A percentile compares a stretch with the other conserved stretches of the same genome.
Evolutionary conservation across 2,888 invertebrate genomes (phyloP).

Genomic region (Tetranychus truncatus): DNA sequence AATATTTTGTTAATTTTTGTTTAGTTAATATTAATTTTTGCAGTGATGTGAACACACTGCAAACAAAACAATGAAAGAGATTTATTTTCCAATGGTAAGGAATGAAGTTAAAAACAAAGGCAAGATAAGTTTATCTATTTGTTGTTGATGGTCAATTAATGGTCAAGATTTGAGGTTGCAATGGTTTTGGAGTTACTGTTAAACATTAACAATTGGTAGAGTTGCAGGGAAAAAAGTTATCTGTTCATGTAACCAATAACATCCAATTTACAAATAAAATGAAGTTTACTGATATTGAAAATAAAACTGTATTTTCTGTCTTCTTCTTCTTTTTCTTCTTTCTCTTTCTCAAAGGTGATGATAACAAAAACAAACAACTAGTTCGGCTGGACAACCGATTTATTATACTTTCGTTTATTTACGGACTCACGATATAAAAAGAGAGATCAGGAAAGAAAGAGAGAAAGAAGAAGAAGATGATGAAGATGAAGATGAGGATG

Average conservation of each 20-base stretch:
- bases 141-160: neutral
- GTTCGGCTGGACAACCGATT: neutral
- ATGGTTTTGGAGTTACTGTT: too few relatives aligned
- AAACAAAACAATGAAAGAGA: neutral
- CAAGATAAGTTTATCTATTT: neutral
- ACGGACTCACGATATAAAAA: neutral
- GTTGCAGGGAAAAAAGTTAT: neutral
- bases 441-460: slow-evolving; percentile 5
- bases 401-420: neutral
- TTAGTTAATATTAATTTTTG: too few relatives aligned
- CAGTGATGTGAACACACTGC: too few relatives aligned
- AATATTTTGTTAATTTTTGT: neutral
- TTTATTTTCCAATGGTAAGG: neutral
- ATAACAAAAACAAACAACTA: neutral
- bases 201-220: neutral
- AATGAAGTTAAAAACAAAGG: neutral
- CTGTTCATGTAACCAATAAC: too few relatives aligned
- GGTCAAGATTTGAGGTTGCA: too few relatives aligned
- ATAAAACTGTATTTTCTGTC: neutral
- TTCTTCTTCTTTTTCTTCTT: neutral
- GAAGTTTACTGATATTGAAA: neutral
- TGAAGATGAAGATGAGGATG: neutral
- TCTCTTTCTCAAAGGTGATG: neutral
- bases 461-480: slow-evolving; percentile 6
- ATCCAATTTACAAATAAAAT: too few relatives aligned